Conservation (phyloP, 2,797 vertebrate species). For the Ataeniobius toweri region DNA sequence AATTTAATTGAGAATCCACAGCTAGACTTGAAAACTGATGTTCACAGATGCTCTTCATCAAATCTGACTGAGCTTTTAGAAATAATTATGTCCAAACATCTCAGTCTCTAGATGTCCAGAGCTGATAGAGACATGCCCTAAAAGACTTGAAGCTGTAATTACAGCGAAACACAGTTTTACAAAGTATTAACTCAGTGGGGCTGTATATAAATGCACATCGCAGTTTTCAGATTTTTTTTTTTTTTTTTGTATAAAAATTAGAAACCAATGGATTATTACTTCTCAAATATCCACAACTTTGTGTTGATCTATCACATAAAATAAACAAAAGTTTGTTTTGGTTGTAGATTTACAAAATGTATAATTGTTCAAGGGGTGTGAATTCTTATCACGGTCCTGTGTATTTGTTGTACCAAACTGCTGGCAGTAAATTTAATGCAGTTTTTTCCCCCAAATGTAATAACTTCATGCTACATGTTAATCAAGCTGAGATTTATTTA, state of each 20-base stretch:
- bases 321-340: background rate
- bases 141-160: background rate
- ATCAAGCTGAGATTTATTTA: background rate
- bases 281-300: no score
- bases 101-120: background rate
- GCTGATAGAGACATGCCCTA: background rate
- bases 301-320: background rate
- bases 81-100: background rate
- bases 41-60: background rate
- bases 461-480: background rate
- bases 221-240: no score
- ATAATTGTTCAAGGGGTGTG: background rate
- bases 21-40: background rate
- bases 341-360: background rate
- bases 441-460: background rate
- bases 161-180: no score
- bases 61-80: background rate
- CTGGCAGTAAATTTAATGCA: background rate
- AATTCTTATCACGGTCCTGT: background rate
- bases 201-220: background rate
- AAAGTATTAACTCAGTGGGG: background rate
- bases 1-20: background rate
- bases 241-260: no score
- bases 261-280: no score
- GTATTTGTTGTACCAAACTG: background rate